Percentiles rank a stretch among this genome's conserved stretches.
These are phyloP conservation scores for Eristalis pertinax DNA, from an alignment of 2,888 invertebrate species.

Conservation along the genomic window DNA sequence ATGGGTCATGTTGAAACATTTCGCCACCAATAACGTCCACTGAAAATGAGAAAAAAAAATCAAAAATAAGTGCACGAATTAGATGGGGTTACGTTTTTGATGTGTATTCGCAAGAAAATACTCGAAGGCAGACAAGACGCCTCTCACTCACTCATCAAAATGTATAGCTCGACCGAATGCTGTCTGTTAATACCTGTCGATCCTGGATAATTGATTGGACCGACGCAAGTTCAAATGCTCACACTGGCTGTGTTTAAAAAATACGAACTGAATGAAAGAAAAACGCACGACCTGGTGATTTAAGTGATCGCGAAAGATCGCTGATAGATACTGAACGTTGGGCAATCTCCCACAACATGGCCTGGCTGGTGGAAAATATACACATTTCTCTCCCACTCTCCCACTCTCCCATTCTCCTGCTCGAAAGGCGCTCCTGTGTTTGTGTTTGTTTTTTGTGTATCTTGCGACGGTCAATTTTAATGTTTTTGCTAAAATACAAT, in stretches of 20 bases:
- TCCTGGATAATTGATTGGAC: conserved; percentile 1
- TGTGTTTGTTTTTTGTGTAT: conserved; percentile 19
- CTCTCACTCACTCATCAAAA: conserved; percentile 6
- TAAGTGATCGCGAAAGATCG: conserved; percentile 69
- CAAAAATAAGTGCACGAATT: conserved; percentile 31
- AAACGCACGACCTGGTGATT: conserved; percentile 18
- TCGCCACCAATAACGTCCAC: conserved; percentile 85
- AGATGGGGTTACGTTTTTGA: background rate
- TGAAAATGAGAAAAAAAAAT: conserved; percentile 79
- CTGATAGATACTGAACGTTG: conserved; percentile 74
- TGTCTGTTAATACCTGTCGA: conserved; percentile 40
- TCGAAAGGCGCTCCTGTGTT: conserved; percentile 11
- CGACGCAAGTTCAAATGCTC: conserved; percentile 40
- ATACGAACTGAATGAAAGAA: background rate
- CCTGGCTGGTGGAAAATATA: conserved; percentile 36
- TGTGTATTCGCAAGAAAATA: background rate
- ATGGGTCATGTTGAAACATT: conserved; percentile 78
- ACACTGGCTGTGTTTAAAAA: background rate
- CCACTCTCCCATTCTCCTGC: conserved; percentile 3
- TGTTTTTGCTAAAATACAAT: conserved; percentile 26
- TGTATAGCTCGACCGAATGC: background rate
- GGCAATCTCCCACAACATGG: conserved; percentile 33
- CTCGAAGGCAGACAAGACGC: background rate
- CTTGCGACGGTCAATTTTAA: conserved; percentile 15
- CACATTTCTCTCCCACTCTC: conserved; percentile 5